Evolutionary conservation across 30 jellyfish, hydroid and myxozoan species (phyloP), one percentile per base, ranked within the genome.

Genomic region (Euphysa ruthae): DNA sequence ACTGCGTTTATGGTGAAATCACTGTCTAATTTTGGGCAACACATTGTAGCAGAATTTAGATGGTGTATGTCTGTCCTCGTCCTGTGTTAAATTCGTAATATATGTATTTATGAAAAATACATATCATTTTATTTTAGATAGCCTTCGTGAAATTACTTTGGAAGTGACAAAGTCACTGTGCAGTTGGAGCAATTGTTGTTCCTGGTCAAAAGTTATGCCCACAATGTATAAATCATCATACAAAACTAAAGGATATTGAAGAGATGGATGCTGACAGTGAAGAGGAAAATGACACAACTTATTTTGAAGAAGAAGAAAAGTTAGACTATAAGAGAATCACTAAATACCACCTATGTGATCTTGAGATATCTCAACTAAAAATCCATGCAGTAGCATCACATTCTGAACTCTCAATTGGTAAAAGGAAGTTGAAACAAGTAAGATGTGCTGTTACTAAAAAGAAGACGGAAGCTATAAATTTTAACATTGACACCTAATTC

Each of bases 371-470:
- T 27, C 84, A 80, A 21, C 42, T 73, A 42, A 73, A 73, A 46
- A 58, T 73, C 19, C 88, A 74, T 63, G 58, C 62, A 43, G 82
- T 74, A 16, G 61, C 88, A 18, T 42, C 74, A n/a, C 84, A 74
- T 38, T 74, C 84, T 7, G 63, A 74, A 51, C 69, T 63, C 12
- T 44, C 76, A 12, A 33, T 50, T 63, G 82, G 85, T 8, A 73
- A 73, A 50, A 75, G 89, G 54, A 63, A 75, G 50, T 20, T 75
- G 18, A 63, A 66, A 52, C 89, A 75, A 49, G 89, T 75, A n/a
- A n/a, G n/a, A 38, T 8, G n/a, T 38, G 52, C 10, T 8, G 52
- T 38, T 8, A 38, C 52, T 10, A 38, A 38, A 38, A 38, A 38
- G 52, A 38, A 8, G 77, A 32, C 23, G 21, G 14, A 65, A 35